Evolutionary conservation across 1,140 invertebrate genomes (phyloP), one percentile per base, ranked within the genome.

Genomic region (Pygmarrhopalites habei): DNA sequence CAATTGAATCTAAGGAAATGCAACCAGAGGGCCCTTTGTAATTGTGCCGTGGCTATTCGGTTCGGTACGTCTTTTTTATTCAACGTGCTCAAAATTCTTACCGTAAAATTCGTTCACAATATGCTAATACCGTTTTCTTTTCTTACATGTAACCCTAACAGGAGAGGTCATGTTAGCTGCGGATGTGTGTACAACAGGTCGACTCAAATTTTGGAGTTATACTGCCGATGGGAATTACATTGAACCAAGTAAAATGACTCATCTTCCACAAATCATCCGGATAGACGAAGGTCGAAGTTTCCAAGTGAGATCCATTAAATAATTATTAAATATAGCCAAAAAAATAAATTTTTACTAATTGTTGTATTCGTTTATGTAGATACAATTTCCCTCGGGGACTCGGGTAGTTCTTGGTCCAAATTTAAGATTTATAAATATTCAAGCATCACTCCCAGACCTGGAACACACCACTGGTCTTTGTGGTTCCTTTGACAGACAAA

Each of bases 271-370:
- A 62, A 71, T 72, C 28, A 63, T 69, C 32, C 62, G 69, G 35
- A 51, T 71, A 51, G 69, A 72, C 57, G 71, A 72, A 62, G 71
- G 71, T 15, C 44, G 71, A 39, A 68, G 64, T 62, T 72, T 69
- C 41, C 61, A 72, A 56, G 71, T 72, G 51, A 63, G 26, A 41
- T 25, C 32, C 39, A 44, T 35, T 15, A 7, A 7, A 43, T 19
- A 49, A n/a, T n/a, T n/a, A n/a, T n/a, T n/a, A n/a, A n/a, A n/a
- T n/a, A n/a, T n/a, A n/a, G n/a, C n/a, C n/a, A n/a, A n/a, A n/a
- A n/a, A n/a, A n/a, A n/a, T n/a, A n/a, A n/a, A n/a, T n/a, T n/a
- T n/a, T n/a, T n/a, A n/a, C n/a, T n/a, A n/a, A n/a, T n/a, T n/a
- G n/a, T n/a, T n/a, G n/a, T n/a, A n/a, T n/a, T 23, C 51, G 23